Base-by-base conservation (phyloP, 2,113 vertebrate species). In the Taurulus bubalis region DNA sequence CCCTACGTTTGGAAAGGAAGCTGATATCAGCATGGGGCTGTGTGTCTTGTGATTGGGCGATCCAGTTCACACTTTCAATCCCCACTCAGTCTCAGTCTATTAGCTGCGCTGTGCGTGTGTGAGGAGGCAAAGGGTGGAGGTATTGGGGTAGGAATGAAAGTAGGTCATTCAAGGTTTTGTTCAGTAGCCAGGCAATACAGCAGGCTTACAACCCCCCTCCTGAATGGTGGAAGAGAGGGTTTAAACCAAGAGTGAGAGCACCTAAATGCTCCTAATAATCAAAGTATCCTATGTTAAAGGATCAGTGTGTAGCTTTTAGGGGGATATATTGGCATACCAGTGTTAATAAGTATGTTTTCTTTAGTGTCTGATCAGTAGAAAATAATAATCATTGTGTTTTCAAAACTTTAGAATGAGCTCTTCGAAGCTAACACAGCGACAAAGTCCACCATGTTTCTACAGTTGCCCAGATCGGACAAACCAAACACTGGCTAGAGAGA, bases 141-240 rank as follows among this genome's bases (percentile, higher is more conserved):
- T 83, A 78, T 72, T 28, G 77, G 83, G 80, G 70, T 84, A 74
- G 81, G 75, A 87, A 84, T 85, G 84, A 92, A 93, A 93, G 90
- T 93, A 94, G 93, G 93, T 93, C 91, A 93, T 89, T 84, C 22
- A 74, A 90, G 89, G 90, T 91, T 93, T 90, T 91, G 84, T 86
- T 91, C 82, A 82, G 86, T 80, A 80, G 89, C 89, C 89, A 92
- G 88, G 90, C 88, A 87, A 87, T 92, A 92, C 82, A 91, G 84
- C 87, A 88, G 75, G 71, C 80, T 77, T 71, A 86, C 77, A 78
- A 76, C 49, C 68, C 77, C 80, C 86, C 84, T 71, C 47, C 47
- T 8, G 51, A 81, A 90, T 28, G 71, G 83, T 84, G 80, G 89
- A 81, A 80, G 79, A 77, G 70, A 4, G 15, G 8, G 14, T 59